Evolutionary conservation across 2,113 vertebrate genomes (phyloP).

Genomic region (Grantiella picta): DNA sequence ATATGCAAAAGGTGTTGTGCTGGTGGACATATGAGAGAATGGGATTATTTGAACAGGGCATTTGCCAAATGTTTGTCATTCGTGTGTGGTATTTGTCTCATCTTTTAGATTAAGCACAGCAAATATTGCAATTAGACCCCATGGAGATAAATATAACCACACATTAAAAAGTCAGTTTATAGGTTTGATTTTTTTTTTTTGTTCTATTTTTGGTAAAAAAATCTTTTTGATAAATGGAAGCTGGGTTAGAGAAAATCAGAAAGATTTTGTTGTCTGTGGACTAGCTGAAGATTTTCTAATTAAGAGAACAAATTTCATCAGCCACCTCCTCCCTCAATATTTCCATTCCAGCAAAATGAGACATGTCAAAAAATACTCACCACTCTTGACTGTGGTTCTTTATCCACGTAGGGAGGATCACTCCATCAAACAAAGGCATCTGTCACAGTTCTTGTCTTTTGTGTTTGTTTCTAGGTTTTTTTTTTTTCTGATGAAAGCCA

Average conservation of each 20-base stretch:
- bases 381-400: background rate
- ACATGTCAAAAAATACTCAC: slow-evolving; percentile 17
- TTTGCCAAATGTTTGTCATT: background rate
- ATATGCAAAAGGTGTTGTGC: background rate
- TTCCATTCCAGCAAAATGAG: background rate
- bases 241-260: background rate
- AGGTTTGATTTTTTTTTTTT: background rate
- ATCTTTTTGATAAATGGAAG: background rate
- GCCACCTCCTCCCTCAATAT: background rate
- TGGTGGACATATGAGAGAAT: background rate
- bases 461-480: slow-evolving; percentile 30
- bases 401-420: background rate
- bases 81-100: background rate
- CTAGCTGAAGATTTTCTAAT: slow-evolving; percentile 7
- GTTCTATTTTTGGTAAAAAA: background rate
- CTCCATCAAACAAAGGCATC: slow-evolving; percentile 2
- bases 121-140: background rate
- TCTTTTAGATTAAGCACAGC: background rate
- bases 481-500: background rate
- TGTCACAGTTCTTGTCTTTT: slow-evolving; percentile 20
- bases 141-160: background rate
- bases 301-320: background rate
- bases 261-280: background rate
- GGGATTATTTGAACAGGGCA: background rate
- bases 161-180: background rate